Base-by-base conservation (phyloP, 2,797 vertebrate species). In the Phataginus tetradactyla region DNA sequence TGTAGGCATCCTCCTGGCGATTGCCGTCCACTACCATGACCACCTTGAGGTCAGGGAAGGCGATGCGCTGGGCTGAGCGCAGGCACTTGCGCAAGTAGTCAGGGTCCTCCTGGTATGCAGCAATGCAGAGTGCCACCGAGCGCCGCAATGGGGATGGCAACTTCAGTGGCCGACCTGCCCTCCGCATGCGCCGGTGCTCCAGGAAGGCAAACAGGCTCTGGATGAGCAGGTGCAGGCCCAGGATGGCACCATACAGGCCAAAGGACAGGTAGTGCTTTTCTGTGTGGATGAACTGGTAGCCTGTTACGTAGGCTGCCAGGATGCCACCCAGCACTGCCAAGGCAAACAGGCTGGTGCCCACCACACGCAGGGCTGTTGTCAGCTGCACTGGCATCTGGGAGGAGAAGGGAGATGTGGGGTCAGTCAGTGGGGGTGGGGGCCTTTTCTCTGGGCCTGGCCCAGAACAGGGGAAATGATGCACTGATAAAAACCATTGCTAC, bases 261-360 rank as follows among this genome's bases (percentile, higher is more conserved):
- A 99, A 99, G 90, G 99, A 99, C 78, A 99, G 99, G 98, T 99
- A 99, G 98, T 99, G 99, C 98, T 99, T 99, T 98, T 99, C 99
- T 0, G 99, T 99, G 98, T 99, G 99, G 98, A 99, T 99, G 98
- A 99, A 99, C 98, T 99, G 99, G 98, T 99, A 99, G 72, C 99
- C 99, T 5, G 99, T 99, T 93, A 99, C 99, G 9, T 99, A 99
- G 96, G 99, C 99, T 12, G 99, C 98, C 72, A 99, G 98, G 98
- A 99, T 99, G 97, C 99, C 99, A 92, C 99, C 99, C 97, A 99
- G 99, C 97, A 99, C 99, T 49, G 98, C 99, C 97, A 99, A 98
- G 53, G 99, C 99, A 34, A 99, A 99, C 61, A 99, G 98, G 98
- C 99, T 99, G 98, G 99, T 99, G 98, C 99, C 98, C 86, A 99